These are phyloP conservation scores for Volucella inflata DNA, from an alignment of 2,888 invertebrate species.

Conservation along the genomic window DNA sequence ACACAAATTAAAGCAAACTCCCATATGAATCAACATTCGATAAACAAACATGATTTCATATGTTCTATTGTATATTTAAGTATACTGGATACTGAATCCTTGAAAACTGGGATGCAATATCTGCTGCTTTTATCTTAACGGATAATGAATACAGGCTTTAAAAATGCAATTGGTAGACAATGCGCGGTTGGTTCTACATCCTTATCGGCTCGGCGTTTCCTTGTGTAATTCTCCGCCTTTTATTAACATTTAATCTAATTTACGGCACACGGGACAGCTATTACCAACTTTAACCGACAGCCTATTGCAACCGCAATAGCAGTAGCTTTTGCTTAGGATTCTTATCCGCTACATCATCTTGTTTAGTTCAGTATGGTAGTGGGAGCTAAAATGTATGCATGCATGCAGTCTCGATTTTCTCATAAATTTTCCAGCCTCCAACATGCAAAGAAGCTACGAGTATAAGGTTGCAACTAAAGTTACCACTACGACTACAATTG, in stretches of 20 bases:
- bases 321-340: constrained; percentile 48
- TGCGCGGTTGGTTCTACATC: constrained; percentile 67
- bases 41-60: no score
- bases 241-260: constrained; percentile 76
- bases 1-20: neutral
- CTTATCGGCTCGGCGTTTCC: constrained; percentile 65
- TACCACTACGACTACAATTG: neutral
- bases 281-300: constrained; percentile 43
- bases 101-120: constrained; percentile 11
- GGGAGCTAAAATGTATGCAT: constrained; percentile 19
- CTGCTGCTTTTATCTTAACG: constrained; percentile 59
- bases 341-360: constrained; percentile 68
- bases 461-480: neutral
- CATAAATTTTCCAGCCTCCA: constrained; percentile 68
- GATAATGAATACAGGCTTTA: constrained; percentile 74
- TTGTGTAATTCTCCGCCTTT: constrained; percentile 74
- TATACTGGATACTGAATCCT: constrained; percentile 7
- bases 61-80: no score
- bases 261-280: constrained; percentile 74
- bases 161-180: constrained; percentile 68
- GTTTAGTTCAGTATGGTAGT: constrained; percentile 38
- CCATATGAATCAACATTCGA: no score
- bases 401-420: constrained; percentile 61
- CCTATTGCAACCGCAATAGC: neutral
- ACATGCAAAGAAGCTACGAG: constrained; percentile 66